These are phyloP conservation scores for Rhabdomys dilectus DNA, from an alignment of 2,113 vertebrate genomes.

Conservation along the genomic window DNA sequence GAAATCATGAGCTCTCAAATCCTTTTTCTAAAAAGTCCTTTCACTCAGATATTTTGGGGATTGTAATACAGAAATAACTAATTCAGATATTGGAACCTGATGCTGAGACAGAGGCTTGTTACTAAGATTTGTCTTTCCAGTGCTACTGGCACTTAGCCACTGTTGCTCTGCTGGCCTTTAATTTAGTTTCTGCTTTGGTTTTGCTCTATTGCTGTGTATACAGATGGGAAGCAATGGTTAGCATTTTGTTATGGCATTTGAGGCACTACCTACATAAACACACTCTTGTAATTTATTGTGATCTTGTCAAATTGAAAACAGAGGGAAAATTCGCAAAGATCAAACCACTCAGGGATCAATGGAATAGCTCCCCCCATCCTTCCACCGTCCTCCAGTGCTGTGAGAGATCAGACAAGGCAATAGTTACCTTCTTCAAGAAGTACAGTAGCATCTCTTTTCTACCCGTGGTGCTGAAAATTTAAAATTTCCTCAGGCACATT, in stretches of 20 bases:
- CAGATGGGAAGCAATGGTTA: not conserved
- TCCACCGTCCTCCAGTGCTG: not conserved
- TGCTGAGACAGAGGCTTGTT: not conserved
- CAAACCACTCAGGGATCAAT: not conserved
- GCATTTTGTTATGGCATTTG: constrained; percentile 37
- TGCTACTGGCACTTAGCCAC: not conserved
- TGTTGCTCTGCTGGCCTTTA: not conserved
- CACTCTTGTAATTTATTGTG: not conserved
- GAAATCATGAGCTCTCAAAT: not conserved
- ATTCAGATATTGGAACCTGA: not conserved
- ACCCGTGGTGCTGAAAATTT: not conserved
- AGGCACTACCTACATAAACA: not conserved
- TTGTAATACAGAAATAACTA: not conserved
- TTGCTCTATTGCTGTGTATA: not conserved
- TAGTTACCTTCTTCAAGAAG: not conserved
- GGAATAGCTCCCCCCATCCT: not conserved
- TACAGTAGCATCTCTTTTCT: not conserved
- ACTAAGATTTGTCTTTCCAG: not conserved
- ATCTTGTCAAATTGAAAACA: constrained; percentile 16
- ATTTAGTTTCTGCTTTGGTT: constrained; percentile 18
- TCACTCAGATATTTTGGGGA: not conserved
- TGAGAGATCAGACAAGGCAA: not conserved
- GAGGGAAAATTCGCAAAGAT: not conserved
- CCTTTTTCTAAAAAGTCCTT: not conserved
- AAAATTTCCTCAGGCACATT: constrained; percentile 22